These are phyloP conservation scores for Actenoides hombroni DNA, from an alignment of 2,113 vertebrate species.

Conservation along the genomic window DNA sequence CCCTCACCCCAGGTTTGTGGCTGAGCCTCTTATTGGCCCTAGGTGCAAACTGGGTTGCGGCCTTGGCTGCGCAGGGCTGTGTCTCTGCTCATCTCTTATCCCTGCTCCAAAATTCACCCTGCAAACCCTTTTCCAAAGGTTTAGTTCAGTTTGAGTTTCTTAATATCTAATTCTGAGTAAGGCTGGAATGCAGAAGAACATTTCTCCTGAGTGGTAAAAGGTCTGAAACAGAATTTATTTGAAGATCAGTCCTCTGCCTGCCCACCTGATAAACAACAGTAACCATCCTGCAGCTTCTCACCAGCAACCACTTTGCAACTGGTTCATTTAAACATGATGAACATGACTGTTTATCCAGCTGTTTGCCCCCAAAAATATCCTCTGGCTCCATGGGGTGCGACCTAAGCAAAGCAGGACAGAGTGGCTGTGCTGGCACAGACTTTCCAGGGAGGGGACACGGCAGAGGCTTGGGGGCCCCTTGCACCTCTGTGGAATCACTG, in stretches of 20 bases:
- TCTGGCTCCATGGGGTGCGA: not conserved
- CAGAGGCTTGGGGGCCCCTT: not conserved
- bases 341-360: not conserved
- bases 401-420: not conserved
- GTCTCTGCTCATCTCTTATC: not conserved
- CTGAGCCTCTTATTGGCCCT: not conserved
- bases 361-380: not conserved
- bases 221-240: not conserved
- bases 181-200: not conserved
- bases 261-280: not conserved
- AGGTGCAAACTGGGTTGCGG: not conserved
- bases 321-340: not conserved
- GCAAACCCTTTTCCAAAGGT: not conserved
- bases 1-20: not conserved
- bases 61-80: not conserved
- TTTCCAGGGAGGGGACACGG: rapidly evolving
- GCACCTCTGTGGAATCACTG: rapidly evolving
- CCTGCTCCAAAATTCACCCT: not conserved
- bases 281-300: not conserved
- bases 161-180: not conserved
- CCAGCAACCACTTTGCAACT: not conserved
- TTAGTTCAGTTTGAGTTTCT: not conserved
- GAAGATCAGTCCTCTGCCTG: not conserved
- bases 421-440: not conserved
- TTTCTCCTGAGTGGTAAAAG: not conserved